Evolutionary conservation across 2,888 invertebrate species (phyloP), one percentile per base, ranked within the genome.

Genomic region (Hirudinaria manillensis): DNA sequence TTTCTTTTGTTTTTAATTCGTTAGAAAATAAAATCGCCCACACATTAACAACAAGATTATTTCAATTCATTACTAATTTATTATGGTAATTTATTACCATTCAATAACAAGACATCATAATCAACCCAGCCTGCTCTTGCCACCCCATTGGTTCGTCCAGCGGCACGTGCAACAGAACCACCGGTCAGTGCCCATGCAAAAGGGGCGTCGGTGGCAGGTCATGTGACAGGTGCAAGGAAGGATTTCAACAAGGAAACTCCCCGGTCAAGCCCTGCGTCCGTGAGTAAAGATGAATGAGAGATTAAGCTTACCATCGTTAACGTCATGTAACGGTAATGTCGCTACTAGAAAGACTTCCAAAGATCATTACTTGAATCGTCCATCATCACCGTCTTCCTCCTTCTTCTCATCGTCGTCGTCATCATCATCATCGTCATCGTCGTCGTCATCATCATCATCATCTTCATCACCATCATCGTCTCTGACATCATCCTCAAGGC

Each of bases 141-240:
- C 72, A 72, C 21, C 53, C 72, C 55, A 55, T 72, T 16, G 72
- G 72, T n/a, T 72, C 72, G 27, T 55, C 53, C 55, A 38, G 24
- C 21, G 32, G 55, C n/a, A 53, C 24, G n/a, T 72, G 72, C 55
- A 72, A 72, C 72, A 51, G 45, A 29, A 72, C 55, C 32, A 72
- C 72, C 55, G 72, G 72, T 16, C 72, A 55, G 45, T 72, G 72
- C 21, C 29, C n/a, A 10, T 72, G 72, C 72, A 72, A 73, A 61
- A 73, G 61, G 34, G 56, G 56, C n/a, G 73, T 73, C 56, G 38
- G n/a, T 7, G 73, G 73, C 29, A 32, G 65, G 45, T 24, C 73
- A 24, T 73, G 73, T 27, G 55, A 73, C 65, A 61, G 34, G 32
- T 73, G 73, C 36, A 55, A 21, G n/a, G n/a, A 34, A 32, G 73